These are phyloP conservation scores for Sciurus niger DNA, from an alignment of 2,113 vertebrate species.

Conservation along the genomic window DNA sequence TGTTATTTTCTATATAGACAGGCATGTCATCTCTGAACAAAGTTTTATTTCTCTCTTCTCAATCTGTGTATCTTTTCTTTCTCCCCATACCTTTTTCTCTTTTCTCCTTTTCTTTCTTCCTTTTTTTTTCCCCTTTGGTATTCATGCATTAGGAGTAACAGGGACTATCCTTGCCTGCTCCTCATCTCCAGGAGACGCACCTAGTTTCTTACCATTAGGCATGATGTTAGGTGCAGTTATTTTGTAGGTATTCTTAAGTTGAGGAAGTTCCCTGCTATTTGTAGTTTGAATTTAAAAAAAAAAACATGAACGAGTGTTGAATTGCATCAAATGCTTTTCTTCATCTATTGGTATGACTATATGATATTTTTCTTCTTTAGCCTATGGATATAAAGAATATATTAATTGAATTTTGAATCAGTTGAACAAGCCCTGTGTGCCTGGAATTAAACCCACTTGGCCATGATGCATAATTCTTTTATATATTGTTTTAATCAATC, in stretches of 20 bases:
- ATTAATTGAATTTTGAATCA: conserved; percentile 11
- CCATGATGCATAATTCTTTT: background rate
- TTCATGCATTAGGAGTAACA: background rate
- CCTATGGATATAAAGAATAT: background rate
- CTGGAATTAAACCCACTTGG: background rate
- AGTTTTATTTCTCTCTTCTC: background rate
- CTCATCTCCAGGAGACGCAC: background rate
- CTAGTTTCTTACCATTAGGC: background rate
- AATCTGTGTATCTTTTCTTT: background rate
- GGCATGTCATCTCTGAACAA: background rate
- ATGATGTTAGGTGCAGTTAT: background rate
- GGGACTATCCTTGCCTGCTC: background rate
- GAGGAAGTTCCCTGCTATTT: too few species aligned
- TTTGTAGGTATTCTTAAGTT: background rate
- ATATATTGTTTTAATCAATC: background rate
- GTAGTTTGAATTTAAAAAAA: too few species aligned
- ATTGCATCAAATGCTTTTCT: conserved; percentile 1
- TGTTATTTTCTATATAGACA: background rate
- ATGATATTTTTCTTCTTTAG: background rate
- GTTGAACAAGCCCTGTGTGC: background rate
- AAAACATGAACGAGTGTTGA: too few species aligned
- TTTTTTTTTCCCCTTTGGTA: background rate
- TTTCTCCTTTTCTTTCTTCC: background rate
- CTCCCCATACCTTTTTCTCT: background rate
- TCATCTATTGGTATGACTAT: background rate